These are phyloP conservation scores for Opisthograptis luteolata DNA, from an alignment of 2,888 invertebrate genomes.

Conservation along the genomic window DNA sequence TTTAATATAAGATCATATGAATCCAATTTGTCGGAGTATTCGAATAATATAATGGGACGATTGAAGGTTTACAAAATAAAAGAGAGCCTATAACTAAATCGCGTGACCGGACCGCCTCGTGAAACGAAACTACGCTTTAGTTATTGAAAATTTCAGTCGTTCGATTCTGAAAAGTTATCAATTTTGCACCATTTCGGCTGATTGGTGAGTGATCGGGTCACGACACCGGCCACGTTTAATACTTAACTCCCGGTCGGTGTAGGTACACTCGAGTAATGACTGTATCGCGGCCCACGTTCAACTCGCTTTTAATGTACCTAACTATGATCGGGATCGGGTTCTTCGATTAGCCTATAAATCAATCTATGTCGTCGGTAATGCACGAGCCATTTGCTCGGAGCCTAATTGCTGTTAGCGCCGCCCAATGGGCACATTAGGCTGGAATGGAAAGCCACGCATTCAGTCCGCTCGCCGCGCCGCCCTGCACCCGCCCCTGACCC, in stretches of 20 bases:
- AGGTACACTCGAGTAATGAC: constrained; percentile 63
- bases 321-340: constrained; percentile 53
- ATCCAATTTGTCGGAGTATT: constrained; percentile 59
- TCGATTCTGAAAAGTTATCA: constrained; percentile 57
- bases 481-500: constrained; percentile 45
- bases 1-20: constrained; percentile 65
- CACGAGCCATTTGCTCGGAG: constrained; percentile 80
- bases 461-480: constrained; percentile 49
- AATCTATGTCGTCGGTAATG: constrained; percentile 80
- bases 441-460: constrained; percentile 64
- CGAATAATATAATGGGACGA: constrained; percentile 45
- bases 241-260: constrained; percentile 53
- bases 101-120: constrained; percentile 58
- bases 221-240: constrained; percentile 63
- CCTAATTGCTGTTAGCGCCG: constrained; percentile 82
- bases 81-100: no score
- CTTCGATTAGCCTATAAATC: constrained; percentile 71
- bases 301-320: constrained; percentile 56
- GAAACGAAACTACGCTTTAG: constrained; percentile 58
- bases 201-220: constrained; percentile 64
- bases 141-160: constrained; percentile 52
- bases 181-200: constrained; percentile 57
- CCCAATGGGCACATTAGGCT: constrained; percentile 79
- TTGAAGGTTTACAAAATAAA: constrained; percentile 49
- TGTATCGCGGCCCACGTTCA: constrained; percentile 61